These are phyloP conservation scores for Dryobates pubescens DNA, from an alignment of 2,797 vertebrate genomes.

Conservation along the genomic window DNA sequence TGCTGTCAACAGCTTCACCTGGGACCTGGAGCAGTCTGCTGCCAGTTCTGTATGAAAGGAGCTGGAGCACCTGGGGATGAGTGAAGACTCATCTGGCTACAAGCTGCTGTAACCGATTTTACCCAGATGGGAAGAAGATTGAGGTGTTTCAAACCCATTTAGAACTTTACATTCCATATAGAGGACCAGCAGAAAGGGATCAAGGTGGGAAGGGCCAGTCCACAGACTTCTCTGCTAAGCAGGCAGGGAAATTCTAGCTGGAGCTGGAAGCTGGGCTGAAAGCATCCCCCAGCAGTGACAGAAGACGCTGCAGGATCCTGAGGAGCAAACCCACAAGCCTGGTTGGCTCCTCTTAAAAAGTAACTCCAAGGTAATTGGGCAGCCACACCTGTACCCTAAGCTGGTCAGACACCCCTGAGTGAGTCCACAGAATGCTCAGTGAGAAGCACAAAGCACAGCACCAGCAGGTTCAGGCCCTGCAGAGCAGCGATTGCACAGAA, in stretches of 20 bases:
- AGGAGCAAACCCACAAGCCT: neutral
- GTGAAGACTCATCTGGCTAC: neutral
- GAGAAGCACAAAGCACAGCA: slow-evolving; percentile 9
- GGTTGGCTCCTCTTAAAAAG: neutral
- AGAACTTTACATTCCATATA: neutral
- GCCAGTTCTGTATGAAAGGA: neutral
- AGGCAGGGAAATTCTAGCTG: neutral
- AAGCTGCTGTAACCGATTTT: neutral
- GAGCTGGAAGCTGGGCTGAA: neutral
- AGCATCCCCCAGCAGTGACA: neutral
- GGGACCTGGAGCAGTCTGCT: neutral
- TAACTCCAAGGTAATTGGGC: slow-evolving; percentile 20
- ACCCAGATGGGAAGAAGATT: neutral
- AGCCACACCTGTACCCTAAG: slow-evolving; percentile 27
- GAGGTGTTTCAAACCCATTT: neutral
- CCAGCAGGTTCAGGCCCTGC: neutral
- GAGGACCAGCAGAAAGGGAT: neutral
- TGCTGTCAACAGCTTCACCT: neutral
- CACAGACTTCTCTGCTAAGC: neutral
- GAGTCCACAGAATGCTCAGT: neutral
- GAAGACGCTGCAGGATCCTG: neutral
- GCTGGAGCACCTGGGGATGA: neutral
- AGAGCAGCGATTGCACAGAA: slow-evolving; percentile 47
- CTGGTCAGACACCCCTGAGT: slow-evolving; percentile 41
- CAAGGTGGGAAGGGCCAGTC: neutral